Evolutionary conservation across 37 sponge, comb jelly and placozoan genomes (phyloP).

Genomic region (Eunapius fragilis): DNA sequence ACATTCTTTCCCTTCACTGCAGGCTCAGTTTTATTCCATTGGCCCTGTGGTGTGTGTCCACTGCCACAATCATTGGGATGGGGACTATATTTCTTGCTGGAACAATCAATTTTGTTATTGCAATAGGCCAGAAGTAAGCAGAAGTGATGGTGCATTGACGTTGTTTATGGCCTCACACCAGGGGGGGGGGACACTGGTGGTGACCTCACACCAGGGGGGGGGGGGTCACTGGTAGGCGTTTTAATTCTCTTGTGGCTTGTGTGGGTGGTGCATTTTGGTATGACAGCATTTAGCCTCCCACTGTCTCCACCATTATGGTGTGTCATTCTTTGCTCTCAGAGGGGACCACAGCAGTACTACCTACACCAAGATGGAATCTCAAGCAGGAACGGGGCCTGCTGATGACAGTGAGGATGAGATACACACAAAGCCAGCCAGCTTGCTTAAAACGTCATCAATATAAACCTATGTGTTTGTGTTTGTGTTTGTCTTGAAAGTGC

Average conservation of each 20-base stretch:
- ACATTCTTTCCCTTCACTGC: background rate
- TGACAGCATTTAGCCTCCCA: too few species aligned
- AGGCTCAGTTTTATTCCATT: conserved; percentile 54
- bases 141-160: too few species aligned
- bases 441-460: too few species aligned
- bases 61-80: conserved; percentile 57
- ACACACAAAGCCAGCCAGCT: too few species aligned
- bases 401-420: background rate
- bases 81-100: conserved; percentile 50
- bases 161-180: background rate
- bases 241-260: background rate
- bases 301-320: background rate
- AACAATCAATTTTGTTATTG: conserved; percentile 68
- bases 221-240: too few species aligned
- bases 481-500: too few species aligned
- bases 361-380: background rate
- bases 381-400: background rate
- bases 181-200: background rate
- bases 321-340: background rate
- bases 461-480: too few species aligned
- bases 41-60: conserved; percentile 49
- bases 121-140: conserved; percentile 75
- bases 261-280: background rate
- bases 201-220: too few species aligned
- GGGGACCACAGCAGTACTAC: background rate